Conservation (phyloP, 2,797 vertebrate species). For the Manis pentadactyla region DNA sequence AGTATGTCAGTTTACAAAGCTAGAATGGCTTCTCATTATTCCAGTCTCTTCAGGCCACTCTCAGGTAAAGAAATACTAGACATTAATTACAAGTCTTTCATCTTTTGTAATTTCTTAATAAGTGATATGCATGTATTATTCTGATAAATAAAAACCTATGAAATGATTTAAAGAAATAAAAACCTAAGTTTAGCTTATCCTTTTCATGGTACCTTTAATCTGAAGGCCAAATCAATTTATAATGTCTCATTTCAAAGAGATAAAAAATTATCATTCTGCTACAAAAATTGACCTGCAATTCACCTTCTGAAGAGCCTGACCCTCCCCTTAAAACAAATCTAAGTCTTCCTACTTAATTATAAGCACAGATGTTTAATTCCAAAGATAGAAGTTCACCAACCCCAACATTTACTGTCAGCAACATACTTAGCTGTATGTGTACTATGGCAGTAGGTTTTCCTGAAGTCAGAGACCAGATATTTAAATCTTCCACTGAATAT, state of each 20-base stretch:
- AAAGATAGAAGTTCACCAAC: neutral
- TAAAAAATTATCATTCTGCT: neutral
- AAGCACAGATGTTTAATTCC: constrained; percentile 23
- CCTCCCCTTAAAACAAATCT: constrained; percentile 54
- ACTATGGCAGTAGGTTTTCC: constrained; percentile 95
- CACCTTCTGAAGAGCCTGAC: neutral
- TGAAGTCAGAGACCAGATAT: constrained; percentile 96
- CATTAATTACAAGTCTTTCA: neutral
- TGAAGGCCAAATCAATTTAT: neutral
- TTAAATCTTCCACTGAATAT: constrained; percentile 95
- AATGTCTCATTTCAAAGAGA: neutral
- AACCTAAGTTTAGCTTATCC: neutral
- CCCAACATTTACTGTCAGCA: constrained; percentile 35
- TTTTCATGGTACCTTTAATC: constrained; percentile 34
- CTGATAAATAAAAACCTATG: constrained; percentile 58
- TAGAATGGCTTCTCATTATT: neutral
- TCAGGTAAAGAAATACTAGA: neutral
- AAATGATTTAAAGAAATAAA: constrained; percentile 56
- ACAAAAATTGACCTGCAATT: neutral
- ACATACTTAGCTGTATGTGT: constrained; percentile 95
- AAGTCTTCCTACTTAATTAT: constrained; percentile 10
- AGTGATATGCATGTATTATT: constrained; percentile 4
- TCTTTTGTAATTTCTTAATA: neutral
- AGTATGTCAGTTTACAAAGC: neutral
- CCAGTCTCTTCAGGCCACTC: neutral